Evolutionary conservation across 2,797 vertebrate genomes (phyloP), one percentile per base, ranked within the genome.

Genomic region (Thalassophryne amazonica): DNA sequence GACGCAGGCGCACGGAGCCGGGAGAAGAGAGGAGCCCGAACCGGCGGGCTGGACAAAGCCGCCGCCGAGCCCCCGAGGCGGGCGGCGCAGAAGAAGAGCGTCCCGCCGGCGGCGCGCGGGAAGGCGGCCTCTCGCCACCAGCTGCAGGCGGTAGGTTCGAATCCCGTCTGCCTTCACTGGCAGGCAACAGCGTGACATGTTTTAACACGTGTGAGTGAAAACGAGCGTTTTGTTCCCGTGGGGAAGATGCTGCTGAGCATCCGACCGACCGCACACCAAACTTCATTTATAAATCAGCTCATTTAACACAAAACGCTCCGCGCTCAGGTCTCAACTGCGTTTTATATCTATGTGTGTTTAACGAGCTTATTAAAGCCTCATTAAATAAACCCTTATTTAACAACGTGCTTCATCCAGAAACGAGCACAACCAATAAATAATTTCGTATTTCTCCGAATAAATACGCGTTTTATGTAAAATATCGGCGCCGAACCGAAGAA

Each of bases 1-100:
- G 91, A 91, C 50, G 84, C 88, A 59, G 86, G 86, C 63, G 86
- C 86, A 73, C 17, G 75, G 17, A 84, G 69, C 70, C 86, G 90
- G 29, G 88, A 86, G 73, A 91, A 88, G 84, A 88, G 90, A 53
- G 88, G 74, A 40, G 87, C 81, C 31, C 72, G 73, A 39, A 60
- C 52, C 47, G 82, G 14, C 42, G 63, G 53, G 29, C 40, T 71
- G 76, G 69, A 73, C 81, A 79, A 80, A 81, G 86, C 85, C 77
- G 75, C 67, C 64, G 27, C 79, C 74, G 80, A 74, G 68, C 59
- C 13, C 17, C 69, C 60, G 52, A 52, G 76, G 67, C 80, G 76
- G 64, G 81, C 78, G 42, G 74, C 67, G 57, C 71, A 40, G 53
- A 75, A 4, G 51, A 76, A 25, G 42, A 68, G 72, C 33, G 75